Evolutionary conservation across 2,113 vertebrate genomes (phyloP).

Genomic region (Hucho hucho): DNA sequence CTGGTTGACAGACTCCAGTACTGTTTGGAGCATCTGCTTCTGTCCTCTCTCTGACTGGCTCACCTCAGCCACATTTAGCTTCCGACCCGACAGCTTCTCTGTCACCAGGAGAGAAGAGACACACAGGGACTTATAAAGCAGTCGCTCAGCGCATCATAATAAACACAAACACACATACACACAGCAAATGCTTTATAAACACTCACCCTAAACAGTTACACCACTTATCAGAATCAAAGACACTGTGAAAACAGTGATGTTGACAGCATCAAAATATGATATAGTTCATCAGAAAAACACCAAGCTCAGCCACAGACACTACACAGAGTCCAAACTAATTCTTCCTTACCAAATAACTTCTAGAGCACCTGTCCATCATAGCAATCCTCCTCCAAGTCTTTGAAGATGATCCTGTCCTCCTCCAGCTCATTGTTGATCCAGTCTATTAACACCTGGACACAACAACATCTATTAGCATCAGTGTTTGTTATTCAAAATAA

Average conservation of each 20-base stretch:
- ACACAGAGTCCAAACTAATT: background rate
- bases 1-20: constrained; percentile 87
- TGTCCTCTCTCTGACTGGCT: constrained; percentile 94
- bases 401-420: constrained; percentile 96
- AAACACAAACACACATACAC: no score
- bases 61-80: constrained; percentile 94
- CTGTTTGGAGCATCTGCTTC: constrained; percentile 93
- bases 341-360: constrained; percentile 88
- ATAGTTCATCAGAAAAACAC: no score
- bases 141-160: no score
- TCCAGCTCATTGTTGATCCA: constrained; percentile 96
- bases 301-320: background rate
- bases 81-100: constrained; percentile 88
- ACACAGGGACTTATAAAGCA: background rate
- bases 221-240: no score
- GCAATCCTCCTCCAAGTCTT: constrained; percentile 93
- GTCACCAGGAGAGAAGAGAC: constrained; percentile 6
- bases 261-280: no score
- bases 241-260: no score
- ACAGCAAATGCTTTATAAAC: no score
- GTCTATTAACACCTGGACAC: constrained; percentile 87
- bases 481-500: no score
- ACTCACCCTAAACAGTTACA: no score
- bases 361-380: constrained; percentile 98
- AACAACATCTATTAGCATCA: background rate